Conservation (phyloP, 2,797 vertebrate species). For the Sphenodon punctatus region DNA sequence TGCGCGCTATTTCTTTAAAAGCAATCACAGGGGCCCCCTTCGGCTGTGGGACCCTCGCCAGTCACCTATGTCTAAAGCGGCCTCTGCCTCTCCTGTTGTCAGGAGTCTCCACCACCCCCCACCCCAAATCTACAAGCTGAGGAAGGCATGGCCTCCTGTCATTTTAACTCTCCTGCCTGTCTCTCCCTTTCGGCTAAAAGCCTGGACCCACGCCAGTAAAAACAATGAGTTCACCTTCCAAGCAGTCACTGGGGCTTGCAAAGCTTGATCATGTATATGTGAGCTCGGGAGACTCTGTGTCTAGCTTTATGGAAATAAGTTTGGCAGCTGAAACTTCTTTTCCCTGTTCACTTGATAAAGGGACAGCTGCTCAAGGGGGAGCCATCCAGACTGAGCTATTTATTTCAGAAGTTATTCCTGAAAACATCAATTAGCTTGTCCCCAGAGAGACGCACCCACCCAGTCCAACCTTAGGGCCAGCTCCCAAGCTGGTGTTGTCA, state of each 20-base stretch:
- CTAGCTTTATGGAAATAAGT: slow-evolving; percentile 38
- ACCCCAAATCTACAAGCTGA: background rate
- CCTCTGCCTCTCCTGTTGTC: background rate
- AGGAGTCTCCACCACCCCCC: background rate
- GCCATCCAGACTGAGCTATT: background rate
- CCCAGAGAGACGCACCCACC: slow-evolving; percentile 44
- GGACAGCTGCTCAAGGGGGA: background rate
- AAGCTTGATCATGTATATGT: slow-evolving; percentile 49
- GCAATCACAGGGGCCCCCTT: no score
- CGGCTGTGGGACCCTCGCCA: no score
- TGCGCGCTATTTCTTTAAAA: no score
- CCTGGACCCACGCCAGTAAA: slow-evolving; percentile 67
- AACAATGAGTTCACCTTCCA: slow-evolving; percentile 69
- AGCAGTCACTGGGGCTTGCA: slow-evolving; percentile 48
- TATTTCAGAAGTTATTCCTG: slow-evolving; percentile 27
- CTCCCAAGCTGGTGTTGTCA: background rate
- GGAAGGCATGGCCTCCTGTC: background rate
- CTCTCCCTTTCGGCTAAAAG: background rate
- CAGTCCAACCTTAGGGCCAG: slow-evolving; percentile 20
- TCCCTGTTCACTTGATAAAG: slow-evolving; percentile 40
- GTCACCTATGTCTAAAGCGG: no score
- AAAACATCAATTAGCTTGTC: slow-evolving; percentile 72
- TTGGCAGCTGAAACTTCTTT: slow-evolving; percentile 45
- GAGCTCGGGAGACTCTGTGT: slow-evolving; percentile 52
- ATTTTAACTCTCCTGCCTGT: slow-evolving; percentile 1